These are phyloP conservation scores for Cephus spinipes DNA, from an alignment of 2,888 invertebrate species.

Conservation along the genomic window DNA sequence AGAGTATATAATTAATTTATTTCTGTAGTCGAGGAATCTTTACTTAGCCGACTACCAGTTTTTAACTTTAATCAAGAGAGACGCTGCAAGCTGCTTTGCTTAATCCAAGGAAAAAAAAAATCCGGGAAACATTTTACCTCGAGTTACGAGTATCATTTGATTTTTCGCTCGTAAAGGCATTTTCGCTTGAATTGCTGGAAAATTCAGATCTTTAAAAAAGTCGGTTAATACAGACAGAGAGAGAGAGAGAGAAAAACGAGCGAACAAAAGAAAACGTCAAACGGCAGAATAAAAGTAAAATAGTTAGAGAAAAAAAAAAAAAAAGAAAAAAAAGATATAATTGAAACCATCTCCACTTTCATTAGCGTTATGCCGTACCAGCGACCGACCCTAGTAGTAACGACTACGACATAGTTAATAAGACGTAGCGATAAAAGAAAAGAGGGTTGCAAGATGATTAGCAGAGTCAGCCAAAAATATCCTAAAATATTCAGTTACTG, in stretches of 20 bases:
- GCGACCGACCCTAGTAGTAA: background rate
- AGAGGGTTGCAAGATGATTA: slow-evolving; percentile 8
- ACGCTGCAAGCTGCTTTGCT: no score
- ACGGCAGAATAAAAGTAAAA: slow-evolving; percentile 18
- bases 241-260: background rate
- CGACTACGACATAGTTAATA: background rate
- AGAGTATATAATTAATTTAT: no score
- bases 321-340: background rate
- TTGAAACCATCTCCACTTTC: background rate
- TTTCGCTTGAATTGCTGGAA: no score
- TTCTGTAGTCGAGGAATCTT: no score
- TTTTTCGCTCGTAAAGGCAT: no score
- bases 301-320: slow-evolving; percentile 26
- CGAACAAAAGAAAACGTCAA: slow-evolving; percentile 7
- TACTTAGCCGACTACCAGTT: no score
- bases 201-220: no score
- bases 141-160: no score
- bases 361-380: background rate
- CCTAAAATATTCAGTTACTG: slow-evolving; percentile 47
- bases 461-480: slow-evolving; percentile 29
- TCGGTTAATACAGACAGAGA: background rate
- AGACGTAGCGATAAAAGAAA: background rate
- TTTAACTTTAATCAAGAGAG: no score
- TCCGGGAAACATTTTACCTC: no score
- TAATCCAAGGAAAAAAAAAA: no score